Evolutionary conservation across 2,797 vertebrate genomes (phyloP).

Genomic region (Uromys caudimaculatus): DNA sequence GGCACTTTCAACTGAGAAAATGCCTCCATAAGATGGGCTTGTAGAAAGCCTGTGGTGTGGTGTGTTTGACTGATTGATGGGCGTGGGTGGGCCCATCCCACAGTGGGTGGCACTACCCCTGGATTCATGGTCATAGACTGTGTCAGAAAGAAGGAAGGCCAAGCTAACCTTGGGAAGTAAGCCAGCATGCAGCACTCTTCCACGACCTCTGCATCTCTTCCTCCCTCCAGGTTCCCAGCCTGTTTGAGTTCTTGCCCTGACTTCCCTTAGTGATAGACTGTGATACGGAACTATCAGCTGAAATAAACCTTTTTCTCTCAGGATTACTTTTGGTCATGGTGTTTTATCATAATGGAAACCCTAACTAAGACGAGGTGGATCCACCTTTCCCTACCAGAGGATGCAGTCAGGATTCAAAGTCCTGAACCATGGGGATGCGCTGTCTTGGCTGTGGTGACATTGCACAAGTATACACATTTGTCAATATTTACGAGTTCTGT

Average conservation of each 20-base stretch:
- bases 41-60: not conserved
- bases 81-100: not conserved
- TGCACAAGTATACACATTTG: not conserved
- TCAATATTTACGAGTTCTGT: conserved; percentile 13
- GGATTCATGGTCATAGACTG: not conserved
- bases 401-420: not conserved
- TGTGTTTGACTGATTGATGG: not conserved
- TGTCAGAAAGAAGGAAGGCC: not conserved
- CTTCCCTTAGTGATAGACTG: not conserved
- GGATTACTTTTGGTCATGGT: not conserved
- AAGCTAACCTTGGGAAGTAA: too few relatives aligned
- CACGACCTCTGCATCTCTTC: not conserved
- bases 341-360: not conserved
- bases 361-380: not conserved
- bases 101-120: too few relatives aligned
- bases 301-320: not conserved
- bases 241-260: not conserved
- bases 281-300: not conserved
- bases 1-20: not conserved
- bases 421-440: not conserved
- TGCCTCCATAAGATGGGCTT: too few relatives aligned
- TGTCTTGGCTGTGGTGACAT: not conserved
- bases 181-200: not conserved
- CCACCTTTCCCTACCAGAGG: not conserved
- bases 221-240: not conserved